Conservation (phyloP, 2,888 invertebrate species). For the Melanostoma scalare region DNA sequence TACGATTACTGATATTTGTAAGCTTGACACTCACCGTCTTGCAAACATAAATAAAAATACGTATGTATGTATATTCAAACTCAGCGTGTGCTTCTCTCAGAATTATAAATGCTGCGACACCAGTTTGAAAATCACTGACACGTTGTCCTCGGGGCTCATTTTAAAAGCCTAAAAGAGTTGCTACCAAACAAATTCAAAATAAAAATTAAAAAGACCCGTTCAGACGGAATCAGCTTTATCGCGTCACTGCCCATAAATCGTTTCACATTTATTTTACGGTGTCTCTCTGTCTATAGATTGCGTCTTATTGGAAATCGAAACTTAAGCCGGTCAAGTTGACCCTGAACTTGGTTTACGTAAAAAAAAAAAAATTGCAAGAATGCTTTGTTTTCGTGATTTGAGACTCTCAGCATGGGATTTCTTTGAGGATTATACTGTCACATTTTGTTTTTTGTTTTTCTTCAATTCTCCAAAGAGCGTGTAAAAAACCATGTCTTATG, state of each 20-base stretch:
- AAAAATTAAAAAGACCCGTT: slow-evolving; percentile 1
- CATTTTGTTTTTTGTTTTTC: neutral
- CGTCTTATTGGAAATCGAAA: slow-evolving; percentile 47
- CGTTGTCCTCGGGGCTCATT: slow-evolving; percentile 12
- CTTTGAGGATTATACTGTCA: slow-evolving; percentile 4
- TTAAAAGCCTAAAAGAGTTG: slow-evolving; percentile 5
- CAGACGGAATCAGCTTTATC: slow-evolving; percentile 38
- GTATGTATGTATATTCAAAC: too few relatives aligned
- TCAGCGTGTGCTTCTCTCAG: too few relatives aligned
- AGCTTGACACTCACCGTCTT: neutral
- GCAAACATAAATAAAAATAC: neutral
- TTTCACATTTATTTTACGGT: slow-evolving; percentile 32
- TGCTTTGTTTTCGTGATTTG: slow-evolving; percentile 11
- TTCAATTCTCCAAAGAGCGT: too few relatives aligned
- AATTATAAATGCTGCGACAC: slow-evolving; percentile 4
- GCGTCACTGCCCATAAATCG: slow-evolving; percentile 34
- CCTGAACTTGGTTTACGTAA: slow-evolving; percentile 60
- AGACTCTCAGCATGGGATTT: slow-evolving; percentile 15
- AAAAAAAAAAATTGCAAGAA: slow-evolving; percentile 7
- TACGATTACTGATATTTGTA: neutral
- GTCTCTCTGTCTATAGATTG: slow-evolving; percentile 39
- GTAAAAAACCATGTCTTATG: neutral
- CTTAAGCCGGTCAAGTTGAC: slow-evolving; percentile 53
- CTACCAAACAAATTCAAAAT: slow-evolving; percentile 9
- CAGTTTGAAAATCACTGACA: slow-evolving; percentile 27